Evolutionary conservation across 2,797 vertebrate species (phyloP).

Genomic region (Sorex maritimensis): DNA sequence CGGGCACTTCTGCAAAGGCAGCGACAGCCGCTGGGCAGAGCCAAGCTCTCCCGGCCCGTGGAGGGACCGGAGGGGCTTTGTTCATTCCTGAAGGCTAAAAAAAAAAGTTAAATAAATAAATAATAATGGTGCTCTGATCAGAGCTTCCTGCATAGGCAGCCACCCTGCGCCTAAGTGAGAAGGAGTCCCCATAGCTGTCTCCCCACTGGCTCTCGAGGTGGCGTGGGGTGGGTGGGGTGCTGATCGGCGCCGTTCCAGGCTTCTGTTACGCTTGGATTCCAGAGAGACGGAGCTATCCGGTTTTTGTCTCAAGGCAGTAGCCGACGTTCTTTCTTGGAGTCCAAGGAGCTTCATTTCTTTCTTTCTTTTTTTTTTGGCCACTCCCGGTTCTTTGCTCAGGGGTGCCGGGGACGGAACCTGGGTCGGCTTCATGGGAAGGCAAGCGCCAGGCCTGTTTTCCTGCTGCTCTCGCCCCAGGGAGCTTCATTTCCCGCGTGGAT

Average conservation of each 20-base stretch:
- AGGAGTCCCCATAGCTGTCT: rapidly evolving
- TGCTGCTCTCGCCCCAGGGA: too few species aligned
- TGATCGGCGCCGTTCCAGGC: not conserved
- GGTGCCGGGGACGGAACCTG: too few species aligned
- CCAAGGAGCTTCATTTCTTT: not conserved
- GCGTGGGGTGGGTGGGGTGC: not conserved
- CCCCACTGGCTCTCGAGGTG: rapidly evolving
- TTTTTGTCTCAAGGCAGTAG: not conserved
- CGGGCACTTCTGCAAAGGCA: not conserved
- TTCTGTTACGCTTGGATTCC: not conserved
- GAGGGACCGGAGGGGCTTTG: not conserved
- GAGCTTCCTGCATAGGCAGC: not conserved
- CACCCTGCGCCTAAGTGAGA: rapidly evolving
- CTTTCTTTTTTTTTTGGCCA: not conserved
- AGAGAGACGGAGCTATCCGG: too few species aligned
- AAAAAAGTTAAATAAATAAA: not conserved
- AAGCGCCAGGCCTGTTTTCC: too few species aligned
- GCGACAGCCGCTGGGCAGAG: rapidly evolving
- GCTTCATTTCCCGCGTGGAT: too few species aligned
- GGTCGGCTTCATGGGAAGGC: too few species aligned
- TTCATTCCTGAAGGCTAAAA: not conserved
- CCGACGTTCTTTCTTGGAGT: not conserved
- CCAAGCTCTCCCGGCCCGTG: not conserved
- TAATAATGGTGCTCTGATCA: rapidly evolving
- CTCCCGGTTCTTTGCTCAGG: too few species aligned